Evolutionary conservation across 2,113 vertebrate genomes (phyloP), one percentile per base, ranked within the genome.

Genomic region (Halichoeres trimaculatus): DNA sequence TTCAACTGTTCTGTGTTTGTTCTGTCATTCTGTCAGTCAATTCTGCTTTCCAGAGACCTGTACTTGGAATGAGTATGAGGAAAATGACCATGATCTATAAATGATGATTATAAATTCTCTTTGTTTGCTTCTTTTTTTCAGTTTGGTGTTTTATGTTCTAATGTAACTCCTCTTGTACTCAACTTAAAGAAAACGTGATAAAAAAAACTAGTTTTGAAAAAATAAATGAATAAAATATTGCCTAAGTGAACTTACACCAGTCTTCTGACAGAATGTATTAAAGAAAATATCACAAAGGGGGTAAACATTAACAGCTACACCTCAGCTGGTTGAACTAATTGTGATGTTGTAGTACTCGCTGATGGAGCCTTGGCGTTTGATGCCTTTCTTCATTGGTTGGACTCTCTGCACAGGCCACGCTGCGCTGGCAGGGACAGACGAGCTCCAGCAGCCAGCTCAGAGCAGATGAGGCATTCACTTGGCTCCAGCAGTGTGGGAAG

Each of bases 191-290:
- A 56, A 78, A 87, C 76, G 70, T 80, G 84, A 76, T 85, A 90
- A 82, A 69, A 80, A 90, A 91, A 85, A 26, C 30, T 89, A 90
- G 86, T 91, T 93, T 93, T 92, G 81, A 88, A 89, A 91, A 90
- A 66, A 81, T 81, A 47, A 88, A 90, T 77, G 50, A 93, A 93
- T 93, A 90, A 92, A 92, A 92, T 87, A 91, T 91, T 87, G 86
- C 75, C 75, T 68, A 88, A 85, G 73, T 89, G 81, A 92, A 91
- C 45, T 57, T 78, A 83, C 78, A 78, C 48, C 75, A 86, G 76
- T 82, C 67, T 88, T 64, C 26, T 88, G 72, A 89, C 45, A 81
- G 78, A 64, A 58, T 85, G 77, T 75, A 56, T 86, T 13, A 53
- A 20, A 41, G 16, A 40, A 70, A 19, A 19, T 8, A 16, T 45